Base-by-base conservation (phyloP, 2,797 vertebrate species). In the Tinamus major region DNA sequence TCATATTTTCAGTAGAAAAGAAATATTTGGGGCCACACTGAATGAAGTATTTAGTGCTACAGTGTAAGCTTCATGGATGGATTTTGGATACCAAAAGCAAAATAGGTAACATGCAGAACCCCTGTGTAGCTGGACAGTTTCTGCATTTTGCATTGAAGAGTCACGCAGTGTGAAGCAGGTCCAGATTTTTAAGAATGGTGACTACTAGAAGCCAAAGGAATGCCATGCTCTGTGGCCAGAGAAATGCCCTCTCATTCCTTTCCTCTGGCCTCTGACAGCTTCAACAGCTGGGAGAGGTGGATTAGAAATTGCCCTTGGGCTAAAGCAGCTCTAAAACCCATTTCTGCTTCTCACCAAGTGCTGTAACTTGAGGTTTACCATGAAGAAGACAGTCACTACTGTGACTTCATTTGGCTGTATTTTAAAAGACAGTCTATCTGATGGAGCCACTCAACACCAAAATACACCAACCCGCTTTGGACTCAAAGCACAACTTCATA, bases 391-490 rank as follows among this genome's bases (percentile, higher is more conserved):
- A 85, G 72, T 53, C 55, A 26, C 41, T 31, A 8, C n/a, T 39
- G 33, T 71, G 33, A 41, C 4, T 31, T 27, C 31, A n/a, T 31
- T 44, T 6, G 18, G n/a, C 67, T 61, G 35, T 35, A 51, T 46
- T 70, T 44, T 46, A 49, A 27, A 35, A 70, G 41, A 77, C 76
- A 65, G 15, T 33, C 31, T 59, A 37, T 13, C 75, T 53, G 27
- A 4, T 1, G 31, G 27, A 62, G 71, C 46, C 44, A 7, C 0
- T 0, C 51, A 55, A 65, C 56, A 41, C 12, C 18, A 8, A 1
- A 1, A 1, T 6, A 1, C 37, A 24, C 19, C 51, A n/a, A n/a
- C n/a, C 6, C 1, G 0, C 33, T 62, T 26, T 5, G 31, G 59
- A 35, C n/a, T 58, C 2, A 53, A 37, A 56, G 35, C 51, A 42